These are phyloP conservation scores for Caloenas nicobarica DNA, from an alignment of 2,113 vertebrate genomes.

Conservation along the genomic window DNA sequence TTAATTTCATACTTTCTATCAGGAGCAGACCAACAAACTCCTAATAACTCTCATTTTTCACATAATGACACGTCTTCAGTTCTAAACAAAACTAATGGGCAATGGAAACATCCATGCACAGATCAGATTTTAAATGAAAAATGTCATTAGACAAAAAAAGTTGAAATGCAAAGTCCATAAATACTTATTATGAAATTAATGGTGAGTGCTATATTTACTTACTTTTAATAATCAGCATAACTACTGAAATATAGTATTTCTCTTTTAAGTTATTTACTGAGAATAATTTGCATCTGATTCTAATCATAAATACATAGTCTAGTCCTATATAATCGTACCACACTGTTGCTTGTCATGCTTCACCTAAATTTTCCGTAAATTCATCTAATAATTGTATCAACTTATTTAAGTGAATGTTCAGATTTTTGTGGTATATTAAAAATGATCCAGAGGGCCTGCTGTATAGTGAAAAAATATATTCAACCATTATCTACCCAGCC, in stretches of 20 bases:
- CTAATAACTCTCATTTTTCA: constrained; percentile 63
- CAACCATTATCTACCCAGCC: not conserved
- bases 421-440: constrained; percentile 15
- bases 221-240: constrained; percentile 49
- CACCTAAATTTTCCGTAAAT: constrained; percentile 24
- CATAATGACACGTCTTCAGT: constrained; percentile 26
- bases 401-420: constrained; percentile 39
- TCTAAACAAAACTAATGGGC: constrained; percentile 68
- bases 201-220: constrained; percentile 26
- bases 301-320: not conserved
- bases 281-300: constrained; percentile 26
- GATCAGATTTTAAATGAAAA: constrained; percentile 51
- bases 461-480: constrained; percentile 11
- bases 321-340: not conserved
- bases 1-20: constrained; percentile 52
- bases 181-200: constrained; percentile 64
- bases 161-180: constrained; percentile 37
- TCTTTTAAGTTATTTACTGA: constrained; percentile 9
- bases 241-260: constrained; percentile 27
- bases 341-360: not conserved
- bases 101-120: constrained; percentile 17
- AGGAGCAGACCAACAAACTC: constrained; percentile 15
- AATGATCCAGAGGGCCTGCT: not conserved
- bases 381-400: not conserved
- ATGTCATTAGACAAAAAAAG: constrained; percentile 51